phyloP scores from a whole-genome alignment of 2,888 invertebrate species.

The Papilio elwesi region DNA sequence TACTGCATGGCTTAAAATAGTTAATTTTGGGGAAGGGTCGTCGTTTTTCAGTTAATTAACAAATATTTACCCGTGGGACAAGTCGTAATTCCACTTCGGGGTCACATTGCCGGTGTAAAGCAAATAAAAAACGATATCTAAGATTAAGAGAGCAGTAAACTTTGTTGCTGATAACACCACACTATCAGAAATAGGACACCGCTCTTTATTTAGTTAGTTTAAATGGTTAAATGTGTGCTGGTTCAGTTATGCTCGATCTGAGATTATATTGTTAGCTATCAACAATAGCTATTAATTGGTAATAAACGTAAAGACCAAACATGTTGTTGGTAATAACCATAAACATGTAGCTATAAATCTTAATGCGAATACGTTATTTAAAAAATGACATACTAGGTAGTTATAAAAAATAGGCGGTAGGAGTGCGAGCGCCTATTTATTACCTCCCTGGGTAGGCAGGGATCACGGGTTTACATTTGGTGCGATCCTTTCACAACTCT shows the following conservation, averaged over 20 bases:
- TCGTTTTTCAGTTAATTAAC: conserved; percentile 44
- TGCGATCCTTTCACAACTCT: too few relatives aligned
- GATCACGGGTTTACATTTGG: too few relatives aligned
- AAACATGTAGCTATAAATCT: too few relatives aligned
- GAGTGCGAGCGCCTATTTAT: too few relatives aligned
- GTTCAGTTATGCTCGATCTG: conserved; percentile 51
- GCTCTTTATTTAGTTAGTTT: conserved; percentile 59
- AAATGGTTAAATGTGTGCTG: conserved; percentile 48
- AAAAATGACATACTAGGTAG: too few relatives aligned
- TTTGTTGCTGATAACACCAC: conserved; percentile 55
- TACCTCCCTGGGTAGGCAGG: too few relatives aligned
- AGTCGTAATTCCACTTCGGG: conserved; percentile 52
- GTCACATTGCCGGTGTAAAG: conserved; percentile 60
- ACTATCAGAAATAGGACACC: conserved; percentile 60
- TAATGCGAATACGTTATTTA: too few relatives aligned
- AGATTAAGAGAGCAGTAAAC: conserved; percentile 69
- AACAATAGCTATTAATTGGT: conserved; percentile 2
- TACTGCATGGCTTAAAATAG: neutral
- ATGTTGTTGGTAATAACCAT: too few relatives aligned
- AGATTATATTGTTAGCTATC: conserved; percentile 40
- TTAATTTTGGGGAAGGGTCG: neutral
- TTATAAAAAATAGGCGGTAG: too few relatives aligned
- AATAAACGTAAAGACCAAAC: neutral
- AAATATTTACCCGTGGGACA: conserved; percentile 53
- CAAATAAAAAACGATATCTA: conserved; percentile 69